Conservation (phyloP, 2,888 invertebrate species). For the Nycteola revayana region DNA sequence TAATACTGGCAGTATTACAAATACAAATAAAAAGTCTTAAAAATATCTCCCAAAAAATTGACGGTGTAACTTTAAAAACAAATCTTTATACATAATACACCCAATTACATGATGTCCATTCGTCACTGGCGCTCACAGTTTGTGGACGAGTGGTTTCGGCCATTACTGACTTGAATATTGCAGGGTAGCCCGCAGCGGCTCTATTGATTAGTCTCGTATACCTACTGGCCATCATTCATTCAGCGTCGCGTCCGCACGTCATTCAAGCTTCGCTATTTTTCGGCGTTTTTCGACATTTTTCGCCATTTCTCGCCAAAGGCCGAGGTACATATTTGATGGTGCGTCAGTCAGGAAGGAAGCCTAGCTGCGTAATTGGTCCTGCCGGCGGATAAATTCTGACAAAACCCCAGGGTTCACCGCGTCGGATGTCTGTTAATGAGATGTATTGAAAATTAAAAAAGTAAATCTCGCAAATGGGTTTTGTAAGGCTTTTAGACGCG, state of each 20-base stretch:
- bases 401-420: slow-evolving; percentile 38
- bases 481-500: not conserved
- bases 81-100: not conserved
- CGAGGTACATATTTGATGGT: slow-evolving; percentile 66
- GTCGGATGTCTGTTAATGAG: slow-evolving; percentile 43
- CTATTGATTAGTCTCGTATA: slow-evolving; percentile 54
- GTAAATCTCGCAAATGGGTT: not conserved
- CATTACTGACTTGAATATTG: slow-evolving; percentile 55
- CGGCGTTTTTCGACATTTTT: slow-evolving; percentile 38
- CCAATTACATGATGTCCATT: slow-evolving; percentile 1
- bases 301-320: slow-evolving; percentile 51
- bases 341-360: slow-evolving; percentile 63
- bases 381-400: slow-evolving; percentile 49
- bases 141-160: slow-evolving; percentile 42
- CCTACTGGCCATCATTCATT: slow-evolving; percentile 64
- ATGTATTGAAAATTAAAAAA: slow-evolving; percentile 34
- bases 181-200: slow-evolving; percentile 40
- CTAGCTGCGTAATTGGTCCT: slow-evolving; percentile 59
- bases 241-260: slow-evolving; percentile 56
- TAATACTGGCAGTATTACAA: too few relatives aligned
- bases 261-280: slow-evolving; percentile 39
- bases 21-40: too few relatives aligned
- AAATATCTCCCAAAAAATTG: too few relatives aligned
- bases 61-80: too few relatives aligned
- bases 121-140: slow-evolving; percentile 16